These are phyloP conservation scores for Pteropus alecto DNA, from an alignment of 2,113 vertebrate species.

Conservation along the genomic window DNA sequence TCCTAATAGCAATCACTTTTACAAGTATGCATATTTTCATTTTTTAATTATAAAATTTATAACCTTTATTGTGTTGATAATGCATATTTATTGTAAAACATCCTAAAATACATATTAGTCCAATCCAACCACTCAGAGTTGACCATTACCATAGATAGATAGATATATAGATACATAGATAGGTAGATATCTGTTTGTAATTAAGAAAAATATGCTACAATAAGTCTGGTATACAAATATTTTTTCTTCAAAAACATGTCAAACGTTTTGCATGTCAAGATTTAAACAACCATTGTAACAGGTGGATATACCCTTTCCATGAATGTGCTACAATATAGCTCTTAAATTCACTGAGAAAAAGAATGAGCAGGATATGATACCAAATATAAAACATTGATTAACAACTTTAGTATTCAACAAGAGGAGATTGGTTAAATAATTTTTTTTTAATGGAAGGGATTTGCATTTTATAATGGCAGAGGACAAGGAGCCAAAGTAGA, in stretches of 20 bases:
- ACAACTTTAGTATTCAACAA: not conserved
- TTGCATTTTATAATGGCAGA: not conserved
- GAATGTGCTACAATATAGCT: not conserved
- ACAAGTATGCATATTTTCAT: not conserved
- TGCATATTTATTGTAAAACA: not conserved
- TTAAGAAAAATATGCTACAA: not conserved
- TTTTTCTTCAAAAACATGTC: not conserved
- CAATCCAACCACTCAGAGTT: not conserved
- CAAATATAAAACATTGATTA: not conserved
- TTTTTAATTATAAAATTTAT: not conserved
- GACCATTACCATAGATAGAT: not conserved
- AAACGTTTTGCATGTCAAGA: conserved; percentile 14
- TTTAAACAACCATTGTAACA: not conserved
- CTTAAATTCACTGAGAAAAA: not conserved
- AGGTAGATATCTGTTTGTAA: not conserved
- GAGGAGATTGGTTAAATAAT: not conserved
- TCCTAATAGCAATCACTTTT: not conserved
- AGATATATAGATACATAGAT: not conserved
- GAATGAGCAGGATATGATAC: not conserved
- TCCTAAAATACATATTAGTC: not conserved
- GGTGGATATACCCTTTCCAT: not conserved
- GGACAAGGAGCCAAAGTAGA: not conserved
- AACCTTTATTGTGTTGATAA: not conserved
- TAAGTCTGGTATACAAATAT: not conserved
- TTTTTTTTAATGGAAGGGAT: not conserved